A percentile compares a stretch with the other conserved stretches of the same genome.
Evolutionary conservation across 2,113 vertebrate species (phyloP).

Genomic region (Tragelaphus scriptus): DNA sequence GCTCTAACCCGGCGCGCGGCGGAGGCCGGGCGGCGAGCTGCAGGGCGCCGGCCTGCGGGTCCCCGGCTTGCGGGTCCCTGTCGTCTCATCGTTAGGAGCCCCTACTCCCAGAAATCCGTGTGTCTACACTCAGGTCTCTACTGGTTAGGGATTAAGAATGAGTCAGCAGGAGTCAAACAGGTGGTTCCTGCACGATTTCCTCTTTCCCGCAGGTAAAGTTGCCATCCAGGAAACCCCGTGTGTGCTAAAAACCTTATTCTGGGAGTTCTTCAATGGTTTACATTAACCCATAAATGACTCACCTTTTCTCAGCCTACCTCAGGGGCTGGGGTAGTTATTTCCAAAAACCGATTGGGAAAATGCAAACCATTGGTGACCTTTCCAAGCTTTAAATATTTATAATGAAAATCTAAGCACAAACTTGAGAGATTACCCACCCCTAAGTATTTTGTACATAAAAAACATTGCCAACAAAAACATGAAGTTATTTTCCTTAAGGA

Average conservation of each 20-base stretch:
- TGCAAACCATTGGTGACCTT: not conserved
- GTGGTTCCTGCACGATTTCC: not conserved
- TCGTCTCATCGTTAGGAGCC: accelerated
- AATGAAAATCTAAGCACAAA: not conserved
- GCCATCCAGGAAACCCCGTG: accelerated
- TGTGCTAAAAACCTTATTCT: not conserved
- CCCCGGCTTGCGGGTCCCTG: not conserved
- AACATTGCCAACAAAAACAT: not conserved
- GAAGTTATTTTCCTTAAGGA: not conserved
- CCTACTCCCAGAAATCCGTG: accelerated
- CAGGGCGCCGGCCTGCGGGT: not conserved
- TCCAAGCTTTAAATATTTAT: not conserved
- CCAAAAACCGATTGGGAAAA: not conserved
- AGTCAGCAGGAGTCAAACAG: not conserved
- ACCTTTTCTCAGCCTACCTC: not conserved
- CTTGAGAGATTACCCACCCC: not conserved
- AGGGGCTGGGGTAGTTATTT: not conserved
- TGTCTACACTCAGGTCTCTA: not conserved
- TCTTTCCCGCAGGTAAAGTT: accelerated
- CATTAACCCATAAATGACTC: not conserved
- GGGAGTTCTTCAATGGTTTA: not conserved
- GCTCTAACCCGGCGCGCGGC: not conserved
- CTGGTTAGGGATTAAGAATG: accelerated
- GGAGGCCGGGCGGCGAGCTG: accelerated
- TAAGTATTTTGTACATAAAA: not conserved